Evolutionary conservation across 1,140 invertebrate genomes (phyloP).

Genomic region (Rhizoglyphus robini): DNA sequence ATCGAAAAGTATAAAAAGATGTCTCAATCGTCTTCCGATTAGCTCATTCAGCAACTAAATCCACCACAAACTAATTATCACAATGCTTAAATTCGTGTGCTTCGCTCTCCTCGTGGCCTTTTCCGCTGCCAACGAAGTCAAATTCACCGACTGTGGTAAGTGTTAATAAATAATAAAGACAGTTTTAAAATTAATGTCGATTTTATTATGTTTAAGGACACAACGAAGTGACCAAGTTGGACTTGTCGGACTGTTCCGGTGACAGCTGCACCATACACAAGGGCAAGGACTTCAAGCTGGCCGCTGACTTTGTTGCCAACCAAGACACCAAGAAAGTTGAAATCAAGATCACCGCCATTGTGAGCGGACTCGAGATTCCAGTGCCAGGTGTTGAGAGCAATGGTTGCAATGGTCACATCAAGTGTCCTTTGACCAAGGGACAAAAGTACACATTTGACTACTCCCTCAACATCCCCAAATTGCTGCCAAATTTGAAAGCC

Average conservation of each 20-base stretch:
- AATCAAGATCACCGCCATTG: background rate
- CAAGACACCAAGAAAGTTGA: background rate
- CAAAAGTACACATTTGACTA: background rate
- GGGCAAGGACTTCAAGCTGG: background rate
- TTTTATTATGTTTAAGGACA: background rate
- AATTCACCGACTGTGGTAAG: constrained; percentile 14
- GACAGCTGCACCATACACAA: background rate
- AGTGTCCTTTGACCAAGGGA: constrained; percentile 8
- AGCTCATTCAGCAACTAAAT: too few relatives aligned
- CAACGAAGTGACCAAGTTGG: background rate
- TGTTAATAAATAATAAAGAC: too few relatives aligned
- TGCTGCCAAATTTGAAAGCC: background rate
- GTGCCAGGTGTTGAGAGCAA: constrained; percentile 5
- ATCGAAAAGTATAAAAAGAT: too few relatives aligned
- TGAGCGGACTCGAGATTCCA: background rate
- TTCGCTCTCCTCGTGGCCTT: background rate
- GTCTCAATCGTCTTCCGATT: too few relatives aligned
- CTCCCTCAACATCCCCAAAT: background rate
- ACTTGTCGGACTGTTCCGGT: background rate
- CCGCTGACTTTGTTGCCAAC: background rate
- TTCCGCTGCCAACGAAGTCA: background rate
- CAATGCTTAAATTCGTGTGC: background rate
- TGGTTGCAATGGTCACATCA: background rate
- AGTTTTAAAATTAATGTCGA: background rate
- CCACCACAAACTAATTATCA: background rate